Percentiles rank a stretch among this genome's conserved stretches.
These are phyloP conservation scores for Danaus chrysippus DNA, from an alignment of 2,888 invertebrate genomes.

Conservation along the genomic window DNA sequence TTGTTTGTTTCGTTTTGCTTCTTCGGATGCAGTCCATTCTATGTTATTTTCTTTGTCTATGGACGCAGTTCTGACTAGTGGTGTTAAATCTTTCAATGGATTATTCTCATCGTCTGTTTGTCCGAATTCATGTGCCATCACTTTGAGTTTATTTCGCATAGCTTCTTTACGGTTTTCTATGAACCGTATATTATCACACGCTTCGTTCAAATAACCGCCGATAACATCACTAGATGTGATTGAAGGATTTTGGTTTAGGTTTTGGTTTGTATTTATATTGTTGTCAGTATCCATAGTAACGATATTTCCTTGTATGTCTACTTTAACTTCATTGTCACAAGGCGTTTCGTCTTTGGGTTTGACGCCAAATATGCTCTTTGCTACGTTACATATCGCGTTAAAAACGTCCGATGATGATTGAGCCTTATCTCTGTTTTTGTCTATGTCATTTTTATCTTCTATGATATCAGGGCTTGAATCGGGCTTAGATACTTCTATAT, in stretches of 20 bases:
- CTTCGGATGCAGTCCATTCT: constrained; percentile 44
- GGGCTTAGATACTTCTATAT: constrained; percentile 21
- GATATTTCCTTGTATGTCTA: constrained; percentile 64
- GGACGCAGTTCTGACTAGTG: constrained; percentile 36
- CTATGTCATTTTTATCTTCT: constrained; percentile 31
- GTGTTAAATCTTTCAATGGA: constrained; percentile 37
- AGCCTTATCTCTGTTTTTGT: constrained; percentile 40
- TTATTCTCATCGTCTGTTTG: constrained; percentile 57
- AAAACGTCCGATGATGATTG: constrained; percentile 51
- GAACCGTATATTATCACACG: constrained; percentile 54
- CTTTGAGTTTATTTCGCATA: constrained; percentile 71
- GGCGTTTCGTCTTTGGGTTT: constrained; percentile 40
- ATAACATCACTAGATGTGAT: constrained; percentile 56
- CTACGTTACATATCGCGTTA: constrained; percentile 58
- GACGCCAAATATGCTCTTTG: constrained; percentile 58
- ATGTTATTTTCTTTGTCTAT: constrained; percentile 57
- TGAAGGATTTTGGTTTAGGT: constrained; percentile 32
- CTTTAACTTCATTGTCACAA: constrained; percentile 56
- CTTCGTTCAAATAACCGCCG: constrained; percentile 50
- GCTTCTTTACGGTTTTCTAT: constrained; percentile 64
- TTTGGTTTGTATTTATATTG: constrained; percentile 36
- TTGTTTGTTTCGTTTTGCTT: constrained; percentile 60
- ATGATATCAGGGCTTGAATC: constrained; percentile 28
- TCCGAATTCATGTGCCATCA: constrained; percentile 72
- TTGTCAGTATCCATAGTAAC: constrained; percentile 38